phyloP scores from a whole-genome alignment of 2,888 invertebrate genomes.

The Acanthosepion pharaonis region DNA sequence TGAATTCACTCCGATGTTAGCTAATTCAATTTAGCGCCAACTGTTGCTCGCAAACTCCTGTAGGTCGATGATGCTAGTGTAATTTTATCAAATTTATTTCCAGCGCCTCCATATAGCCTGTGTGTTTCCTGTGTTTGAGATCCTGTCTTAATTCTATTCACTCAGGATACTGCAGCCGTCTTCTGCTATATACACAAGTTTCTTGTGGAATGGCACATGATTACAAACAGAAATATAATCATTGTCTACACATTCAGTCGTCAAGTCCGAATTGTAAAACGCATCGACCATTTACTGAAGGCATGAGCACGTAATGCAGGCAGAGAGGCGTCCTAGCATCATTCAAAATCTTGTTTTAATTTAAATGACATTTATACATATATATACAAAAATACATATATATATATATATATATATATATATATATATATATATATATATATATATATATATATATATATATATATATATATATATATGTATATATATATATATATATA shows the following conservation, averaged over 20 bases:
- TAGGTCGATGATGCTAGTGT: background rate
- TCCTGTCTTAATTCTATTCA: background rate
- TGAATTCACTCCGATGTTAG: background rate
- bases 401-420: background rate
- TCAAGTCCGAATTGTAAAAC: background rate
- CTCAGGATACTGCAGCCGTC: background rate
- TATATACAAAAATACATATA: background rate
- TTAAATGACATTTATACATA: background rate
- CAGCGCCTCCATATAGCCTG: background rate
- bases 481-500: too few relatives aligned
- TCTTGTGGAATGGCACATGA: background rate
- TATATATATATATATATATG: too few relatives aligned
- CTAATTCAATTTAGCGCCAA: background rate
- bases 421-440: background rate
- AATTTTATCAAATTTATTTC: background rate
- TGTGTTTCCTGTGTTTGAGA: background rate
- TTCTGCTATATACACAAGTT: background rate
- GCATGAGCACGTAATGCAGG: background rate
- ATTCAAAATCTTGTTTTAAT: background rate
- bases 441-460: too few relatives aligned
- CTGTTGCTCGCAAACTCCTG: slow-evolving; percentile 33
- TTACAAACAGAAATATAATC: background rate
- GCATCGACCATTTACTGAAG: background rate
- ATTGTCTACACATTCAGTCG: background rate
- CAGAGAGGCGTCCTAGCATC: background rate